Evolutionary conservation across 2,113 vertebrate genomes (phyloP).

Genomic region (Lynx canadensis): DNA sequence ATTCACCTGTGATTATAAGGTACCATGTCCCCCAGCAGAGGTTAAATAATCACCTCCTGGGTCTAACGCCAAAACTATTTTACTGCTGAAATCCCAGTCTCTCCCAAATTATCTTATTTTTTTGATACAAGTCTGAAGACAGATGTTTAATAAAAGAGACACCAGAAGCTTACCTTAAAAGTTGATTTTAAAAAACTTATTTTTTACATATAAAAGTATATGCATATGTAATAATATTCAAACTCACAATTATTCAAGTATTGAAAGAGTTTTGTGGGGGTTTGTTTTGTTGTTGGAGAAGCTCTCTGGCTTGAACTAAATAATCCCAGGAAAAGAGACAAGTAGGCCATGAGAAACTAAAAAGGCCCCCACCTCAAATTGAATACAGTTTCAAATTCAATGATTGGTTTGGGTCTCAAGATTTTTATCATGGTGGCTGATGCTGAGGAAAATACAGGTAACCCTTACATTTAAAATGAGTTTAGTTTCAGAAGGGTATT

Average conservation of each 20-base stretch:
- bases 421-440: background rate
- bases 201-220: background rate
- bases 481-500: background rate
- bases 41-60: slow-evolving; percentile 13
- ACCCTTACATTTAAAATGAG: slow-evolving; percentile 4
- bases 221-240: background rate
- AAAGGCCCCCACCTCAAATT: background rate
- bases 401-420: background rate
- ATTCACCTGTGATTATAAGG: slow-evolving; percentile 49
- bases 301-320: background rate
- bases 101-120: background rate
- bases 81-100: background rate
- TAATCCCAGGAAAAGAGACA: background rate
- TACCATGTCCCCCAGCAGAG: background rate
- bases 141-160: slow-evolving; percentile 29
- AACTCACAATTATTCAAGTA: background rate
- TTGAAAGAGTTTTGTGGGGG: background rate
- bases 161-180: background rate
- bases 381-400: background rate
- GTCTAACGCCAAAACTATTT: slow-evolving; percentile 18
- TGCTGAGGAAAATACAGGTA: background rate
- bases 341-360: background rate
- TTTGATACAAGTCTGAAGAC: slow-evolving; percentile 9
- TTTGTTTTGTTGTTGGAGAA: background rate
- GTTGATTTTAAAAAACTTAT: background rate